phyloP scores from a whole-genome alignment of 2,888 invertebrate species.

The Drosophila greeni region DNA sequence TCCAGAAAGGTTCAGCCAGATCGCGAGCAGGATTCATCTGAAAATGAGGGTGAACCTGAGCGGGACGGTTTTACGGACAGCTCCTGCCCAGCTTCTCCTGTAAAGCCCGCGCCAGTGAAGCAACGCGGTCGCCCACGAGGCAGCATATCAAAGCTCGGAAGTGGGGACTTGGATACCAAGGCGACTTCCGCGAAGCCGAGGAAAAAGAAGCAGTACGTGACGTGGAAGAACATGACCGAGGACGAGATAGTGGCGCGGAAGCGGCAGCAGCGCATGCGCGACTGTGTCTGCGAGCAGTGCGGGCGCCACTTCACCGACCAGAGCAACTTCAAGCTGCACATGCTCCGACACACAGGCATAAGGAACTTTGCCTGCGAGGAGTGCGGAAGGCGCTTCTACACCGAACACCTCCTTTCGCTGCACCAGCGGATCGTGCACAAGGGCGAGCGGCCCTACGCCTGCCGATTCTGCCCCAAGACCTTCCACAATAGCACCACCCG shows the following conservation, averaged over 20 bases:
- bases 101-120: neutral
- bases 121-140: neutral
- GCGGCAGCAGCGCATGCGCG: constrained; percentile 49
- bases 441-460: constrained; percentile 75
- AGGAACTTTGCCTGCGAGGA: constrained; percentile 53
- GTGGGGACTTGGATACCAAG: neutral
- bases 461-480: constrained; percentile 67
- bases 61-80: neutral
- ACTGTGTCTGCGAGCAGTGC: constrained; percentile 61
- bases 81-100: neutral
- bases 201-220: constrained; percentile 40
- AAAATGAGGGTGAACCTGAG: neutral
- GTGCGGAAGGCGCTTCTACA: constrained; percentile 53
- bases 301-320: constrained; percentile 60
- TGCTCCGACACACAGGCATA: constrained; percentile 55
- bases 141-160: neutral
- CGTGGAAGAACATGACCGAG: constrained; percentile 58
- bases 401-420: constrained; percentile 50
- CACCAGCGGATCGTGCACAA: constrained; percentile 64
- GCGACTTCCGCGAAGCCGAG: constrained; percentile 4
- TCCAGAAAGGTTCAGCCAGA: no score
- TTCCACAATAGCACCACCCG: constrained; percentile 74
- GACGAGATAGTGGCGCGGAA: constrained; percentile 52
- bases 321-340: constrained; percentile 64
- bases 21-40: constrained; percentile 1